Conservation (phyloP, 2,113 vertebrate species). For the Ia io region DNA sequence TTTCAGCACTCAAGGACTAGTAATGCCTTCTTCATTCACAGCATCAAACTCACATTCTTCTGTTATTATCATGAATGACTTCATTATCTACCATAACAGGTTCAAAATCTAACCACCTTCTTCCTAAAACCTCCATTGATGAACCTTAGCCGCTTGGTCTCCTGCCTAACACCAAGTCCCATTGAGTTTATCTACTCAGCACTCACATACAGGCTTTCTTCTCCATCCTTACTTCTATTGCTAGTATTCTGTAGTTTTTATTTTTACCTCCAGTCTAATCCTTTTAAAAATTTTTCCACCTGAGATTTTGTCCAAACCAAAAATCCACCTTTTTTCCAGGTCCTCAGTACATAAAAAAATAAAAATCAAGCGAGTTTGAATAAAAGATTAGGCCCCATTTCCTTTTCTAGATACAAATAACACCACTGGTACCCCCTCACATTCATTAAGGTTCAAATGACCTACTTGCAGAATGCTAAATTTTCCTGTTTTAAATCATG, state of each 20-base stretch:
- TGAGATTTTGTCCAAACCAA: neutral
- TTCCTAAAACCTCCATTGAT: neutral
- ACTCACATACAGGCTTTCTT: neutral
- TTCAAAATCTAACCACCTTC: neutral
- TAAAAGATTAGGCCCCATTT: neutral
- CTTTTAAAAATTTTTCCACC: neutral
- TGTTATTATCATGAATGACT: neutral
- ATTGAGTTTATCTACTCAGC: neutral
- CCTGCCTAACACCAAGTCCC: neutral
- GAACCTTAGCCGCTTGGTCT: neutral
- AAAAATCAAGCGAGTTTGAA: constrained; percentile 24
- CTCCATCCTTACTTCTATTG: neutral
- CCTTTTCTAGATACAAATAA: neutral
- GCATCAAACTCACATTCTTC: neutral
- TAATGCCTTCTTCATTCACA: neutral
- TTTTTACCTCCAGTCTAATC: neutral
- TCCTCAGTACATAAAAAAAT: neutral
- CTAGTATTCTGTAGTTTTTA: neutral
- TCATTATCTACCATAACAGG: neutral
- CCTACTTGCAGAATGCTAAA: neutral
- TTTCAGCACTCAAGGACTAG: neutral
- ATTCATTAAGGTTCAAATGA: neutral
- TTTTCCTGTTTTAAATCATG: neutral
- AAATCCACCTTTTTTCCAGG: neutral
- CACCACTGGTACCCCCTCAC: neutral